Evolutionary conservation across 2,888 invertebrate species (phyloP).

Genomic region (Aproaerema taeniolella): DNA sequence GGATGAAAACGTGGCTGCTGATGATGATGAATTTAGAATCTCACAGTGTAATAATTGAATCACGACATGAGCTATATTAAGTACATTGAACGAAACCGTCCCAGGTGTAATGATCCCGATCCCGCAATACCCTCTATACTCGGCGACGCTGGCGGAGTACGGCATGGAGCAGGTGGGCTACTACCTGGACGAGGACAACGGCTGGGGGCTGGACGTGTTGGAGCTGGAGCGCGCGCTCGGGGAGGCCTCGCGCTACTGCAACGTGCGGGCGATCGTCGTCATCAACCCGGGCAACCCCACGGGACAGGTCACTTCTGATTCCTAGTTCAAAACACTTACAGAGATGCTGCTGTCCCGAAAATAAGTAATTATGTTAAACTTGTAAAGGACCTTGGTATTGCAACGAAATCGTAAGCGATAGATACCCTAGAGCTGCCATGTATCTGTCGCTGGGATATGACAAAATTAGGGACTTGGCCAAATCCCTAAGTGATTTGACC

Average conservation of each 20-base stretch:
- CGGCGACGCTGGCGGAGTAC: slow-evolving; percentile 94
- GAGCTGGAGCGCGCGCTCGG: slow-evolving; percentile 85
- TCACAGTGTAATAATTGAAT: too few species aligned
- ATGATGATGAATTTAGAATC: too few species aligned
- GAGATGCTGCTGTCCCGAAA: too few species aligned
- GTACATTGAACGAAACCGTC: too few species aligned
- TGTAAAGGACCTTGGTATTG: too few species aligned
- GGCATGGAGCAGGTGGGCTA: slow-evolving; percentile 89
- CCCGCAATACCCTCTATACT: slow-evolving; percentile 98
- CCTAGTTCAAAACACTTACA: neutral
- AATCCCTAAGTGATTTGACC: too few species aligned
- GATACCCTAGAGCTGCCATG: too few species aligned
- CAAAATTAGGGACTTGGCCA: too few species aligned
- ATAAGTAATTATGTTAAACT: too few species aligned
- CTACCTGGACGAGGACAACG: slow-evolving; percentile 89
- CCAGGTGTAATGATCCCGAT: slow-evolving; percentile 96
- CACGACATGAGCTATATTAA: neutral
- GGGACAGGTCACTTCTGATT: slow-evolving; percentile 78
- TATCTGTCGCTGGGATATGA: too few species aligned
- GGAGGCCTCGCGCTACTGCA: slow-evolving; percentile 68
- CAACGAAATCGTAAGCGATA: too few species aligned
- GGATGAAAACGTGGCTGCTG: too few species aligned
- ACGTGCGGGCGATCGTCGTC: slow-evolving; percentile 90
- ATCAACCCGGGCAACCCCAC: slow-evolving; percentile 99
- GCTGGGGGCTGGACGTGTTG: slow-evolving; percentile 87